These are phyloP conservation scores for Synanthedon andrenaeformis DNA, from an alignment of 2,888 invertebrate species.

Conservation along the genomic window DNA sequence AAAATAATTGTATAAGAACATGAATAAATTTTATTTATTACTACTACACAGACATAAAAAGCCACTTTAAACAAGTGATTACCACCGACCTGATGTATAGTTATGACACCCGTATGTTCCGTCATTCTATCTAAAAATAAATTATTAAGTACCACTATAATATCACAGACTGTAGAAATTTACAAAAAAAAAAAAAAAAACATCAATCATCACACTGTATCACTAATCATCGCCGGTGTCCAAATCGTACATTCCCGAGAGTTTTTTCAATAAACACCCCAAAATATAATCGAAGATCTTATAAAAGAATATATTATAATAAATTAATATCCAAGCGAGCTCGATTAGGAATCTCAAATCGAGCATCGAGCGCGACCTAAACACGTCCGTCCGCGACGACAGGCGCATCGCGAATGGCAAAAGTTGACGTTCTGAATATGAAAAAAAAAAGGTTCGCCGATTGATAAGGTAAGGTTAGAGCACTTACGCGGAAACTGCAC, in stretches of 20 bases:
- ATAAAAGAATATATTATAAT: slow-evolving; percentile 47
- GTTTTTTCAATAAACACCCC: slow-evolving; percentile 16
- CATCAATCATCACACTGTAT: slow-evolving; percentile 17
- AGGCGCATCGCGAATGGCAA: slow-evolving; percentile 27
- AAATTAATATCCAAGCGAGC: slow-evolving; percentile 40
- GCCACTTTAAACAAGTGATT: too few relatives aligned
- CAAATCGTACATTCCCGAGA: slow-evolving; percentile 30
- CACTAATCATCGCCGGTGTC: slow-evolving; percentile 39
- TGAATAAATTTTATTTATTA: too few relatives aligned
- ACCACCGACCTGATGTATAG: slow-evolving; percentile 49
- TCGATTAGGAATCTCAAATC: slow-evolving; percentile 40
- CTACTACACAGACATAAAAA: too few relatives aligned
- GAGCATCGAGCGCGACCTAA: slow-evolving; percentile 1
- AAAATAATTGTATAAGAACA: too few relatives aligned
- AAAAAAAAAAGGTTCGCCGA: background rate
- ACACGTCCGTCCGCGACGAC: slow-evolving; percentile 28
- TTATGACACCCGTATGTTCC: slow-evolving; percentile 44
- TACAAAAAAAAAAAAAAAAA: slow-evolving; percentile 2
- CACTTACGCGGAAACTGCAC: background rate
- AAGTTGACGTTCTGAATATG: background rate
- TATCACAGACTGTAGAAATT: slow-evolving; percentile 60
- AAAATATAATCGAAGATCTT: slow-evolving; percentile 43
- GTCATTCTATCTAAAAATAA: slow-evolving; percentile 24
- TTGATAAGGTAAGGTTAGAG: background rate
- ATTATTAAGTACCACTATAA: slow-evolving; percentile 21